Base-by-base conservation (phyloP, 2,888 invertebrate genomes). In the Phalangium opilio region DNA sequence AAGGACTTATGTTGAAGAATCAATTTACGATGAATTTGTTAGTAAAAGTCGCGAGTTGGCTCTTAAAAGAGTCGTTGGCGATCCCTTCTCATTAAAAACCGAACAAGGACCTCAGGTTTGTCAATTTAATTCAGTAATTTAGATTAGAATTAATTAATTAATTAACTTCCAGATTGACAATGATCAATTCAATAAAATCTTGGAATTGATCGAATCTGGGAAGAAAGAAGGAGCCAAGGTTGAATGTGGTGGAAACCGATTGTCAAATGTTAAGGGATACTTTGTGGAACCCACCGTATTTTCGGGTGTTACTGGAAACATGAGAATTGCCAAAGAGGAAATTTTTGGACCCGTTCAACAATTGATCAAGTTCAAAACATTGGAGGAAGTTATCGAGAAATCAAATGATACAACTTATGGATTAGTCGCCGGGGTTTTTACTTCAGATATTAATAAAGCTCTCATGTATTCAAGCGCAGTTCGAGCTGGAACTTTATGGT, bases 11-110 rank as follows among this genome's bases (percentile, higher is more conserved):
- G 89, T 91, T 1, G 85, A 90, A 54, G 78, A 82, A 38, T 76
- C 76, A 43, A 81, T 91, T 59, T 89, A 90, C 61, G 82, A 89
- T 59, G 75, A 79, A 59, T 90, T 91, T 63, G 79, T 91, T 0
- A 74, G 75, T 41, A 77, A 78, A 57, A 76, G 85, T 0, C 74
- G 74, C 1, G 76, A 75, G 55, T 70, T 77, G 57, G 85, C 86
- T 2, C 70, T 74, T 55, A 69, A 73, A 2, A 74, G 78, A 52
- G 77, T 74, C 57, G 82, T 89, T 53, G 89, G 89, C 2, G 78
- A 86, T 70, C 87, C 87, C 1, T 87, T 80, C 61, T 71, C 74
- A 35, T 65, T 72, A 18, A 73, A 70, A 3, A 72, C 71, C 0
- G 69, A 77, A 44, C 86, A 86, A 63, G 90, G 90, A 44, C 86